Conservation (phyloP, 2,797 vertebrate genomes). For the Phalanger gymnotis region DNA sequence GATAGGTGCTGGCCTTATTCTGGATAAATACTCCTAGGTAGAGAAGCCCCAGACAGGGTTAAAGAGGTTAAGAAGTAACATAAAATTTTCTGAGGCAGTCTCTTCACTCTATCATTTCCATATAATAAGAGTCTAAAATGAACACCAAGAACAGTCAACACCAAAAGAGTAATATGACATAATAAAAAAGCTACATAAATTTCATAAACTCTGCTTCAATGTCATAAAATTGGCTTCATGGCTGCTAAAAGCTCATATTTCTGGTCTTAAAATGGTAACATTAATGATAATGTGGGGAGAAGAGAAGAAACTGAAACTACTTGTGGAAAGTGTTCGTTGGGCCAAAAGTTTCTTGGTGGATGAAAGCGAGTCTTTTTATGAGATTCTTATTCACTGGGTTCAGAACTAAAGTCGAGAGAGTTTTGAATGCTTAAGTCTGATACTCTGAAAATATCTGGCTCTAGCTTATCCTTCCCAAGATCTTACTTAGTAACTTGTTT, state of each 20-base stretch:
- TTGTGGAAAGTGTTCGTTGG: not conserved
- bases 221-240: not conserved
- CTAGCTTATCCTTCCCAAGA: not conserved
- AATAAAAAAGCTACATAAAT: not conserved
- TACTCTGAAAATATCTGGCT: not conserved
- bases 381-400: not conserved
- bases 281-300: not conserved
- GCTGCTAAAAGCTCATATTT: not conserved
- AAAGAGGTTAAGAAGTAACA: not conserved
- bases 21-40: not conserved
- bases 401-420: not conserved
- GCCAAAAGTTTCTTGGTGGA: not conserved
- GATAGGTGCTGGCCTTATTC: not conserved
- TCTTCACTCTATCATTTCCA: not conserved
- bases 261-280: not conserved
- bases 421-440: not conserved
- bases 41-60: not conserved
- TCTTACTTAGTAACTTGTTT: not conserved
- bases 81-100: not conserved
- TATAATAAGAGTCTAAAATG: not conserved
- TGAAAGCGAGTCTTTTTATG: not conserved
- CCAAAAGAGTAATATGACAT: not conserved
- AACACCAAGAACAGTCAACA: not conserved
- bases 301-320: not conserved
- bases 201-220: not conserved